phyloP scores from a whole-genome alignment of 2,888 invertebrate species.

The Adelognathus sp. region DNA sequence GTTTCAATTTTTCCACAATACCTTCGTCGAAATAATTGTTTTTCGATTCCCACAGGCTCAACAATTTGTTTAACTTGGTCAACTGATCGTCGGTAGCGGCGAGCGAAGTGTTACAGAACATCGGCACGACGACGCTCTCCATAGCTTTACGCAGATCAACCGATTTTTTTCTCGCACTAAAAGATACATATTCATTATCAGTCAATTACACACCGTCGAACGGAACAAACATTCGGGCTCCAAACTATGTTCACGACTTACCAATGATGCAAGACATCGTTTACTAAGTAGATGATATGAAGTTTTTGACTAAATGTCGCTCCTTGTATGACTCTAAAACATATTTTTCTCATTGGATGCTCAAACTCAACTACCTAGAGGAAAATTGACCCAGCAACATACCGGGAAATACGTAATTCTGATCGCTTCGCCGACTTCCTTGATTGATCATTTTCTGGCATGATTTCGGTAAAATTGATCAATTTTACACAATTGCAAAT shows the following conservation, averaged over 20 bases:
- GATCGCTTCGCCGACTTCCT: no score
- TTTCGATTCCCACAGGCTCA: slow-evolving; percentile 98
- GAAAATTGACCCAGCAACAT: slow-evolving; percentile 63
- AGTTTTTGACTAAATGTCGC: slow-evolving; percentile 94
- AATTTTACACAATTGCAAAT: no score
- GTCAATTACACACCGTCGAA: no score
- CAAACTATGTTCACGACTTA: slow-evolving; percentile 83
- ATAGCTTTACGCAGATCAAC: slow-evolving; percentile 96
- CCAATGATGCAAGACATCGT: slow-evolving; percentile 99
- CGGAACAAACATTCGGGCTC: no score
- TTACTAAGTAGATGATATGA: slow-evolving; percentile 98
- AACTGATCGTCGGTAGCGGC: slow-evolving; percentile 94
- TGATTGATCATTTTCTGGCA: no score
- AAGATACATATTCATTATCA: slow-evolving; percentile 33
- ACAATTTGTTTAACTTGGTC: slow-evolving; percentile 94
- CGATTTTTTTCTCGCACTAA: slow-evolving; percentile 97
- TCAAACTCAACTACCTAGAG: slow-evolving; percentile 59
- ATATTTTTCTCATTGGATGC: slow-evolving; percentile 37
- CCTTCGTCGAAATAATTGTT: slow-evolving; percentile 92
- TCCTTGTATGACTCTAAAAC: slow-evolving; percentile 85
- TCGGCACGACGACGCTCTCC: slow-evolving; percentile 97
- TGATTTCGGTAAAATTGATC: no score
- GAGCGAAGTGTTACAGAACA: slow-evolving; percentile 96
- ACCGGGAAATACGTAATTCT: no score
- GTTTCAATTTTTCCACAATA: slow-evolving; percentile 93